Percentiles rank a stretch among this genome's conserved stretches.
Conservation (phyloP, 2,888 invertebrate species). For the Oxyscelio sp. region DNA sequence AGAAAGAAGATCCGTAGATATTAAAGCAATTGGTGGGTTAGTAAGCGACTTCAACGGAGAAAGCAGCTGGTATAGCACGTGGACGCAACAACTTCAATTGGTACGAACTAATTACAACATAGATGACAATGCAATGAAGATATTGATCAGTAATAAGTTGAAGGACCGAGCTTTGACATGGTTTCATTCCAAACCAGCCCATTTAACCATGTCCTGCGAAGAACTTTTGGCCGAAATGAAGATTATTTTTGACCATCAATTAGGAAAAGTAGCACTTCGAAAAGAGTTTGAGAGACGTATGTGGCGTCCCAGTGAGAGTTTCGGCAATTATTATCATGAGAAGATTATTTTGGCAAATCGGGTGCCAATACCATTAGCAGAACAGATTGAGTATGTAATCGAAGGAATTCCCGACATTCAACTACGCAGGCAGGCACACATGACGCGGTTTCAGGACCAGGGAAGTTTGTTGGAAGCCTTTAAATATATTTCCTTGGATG, state of each 20-base stretch:
- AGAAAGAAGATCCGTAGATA: no score
- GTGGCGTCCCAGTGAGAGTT: constrained; percentile 66
- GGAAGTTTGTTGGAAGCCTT: constrained; percentile 15
- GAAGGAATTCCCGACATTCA: constrained; percentile 56
- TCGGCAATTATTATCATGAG: constrained; percentile 66
- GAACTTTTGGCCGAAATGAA: constrained; percentile 66
- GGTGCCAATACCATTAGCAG: constrained; percentile 46
- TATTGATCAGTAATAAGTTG: constrained; percentile 64
- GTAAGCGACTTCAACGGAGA: constrained; percentile 49
- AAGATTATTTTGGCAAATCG: constrained; percentile 64
- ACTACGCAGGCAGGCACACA: constrained; percentile 57
- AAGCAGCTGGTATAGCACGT: constrained; percentile 32
- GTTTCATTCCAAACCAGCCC: constrained; percentile 70
- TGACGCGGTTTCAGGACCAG: constrained; percentile 45
- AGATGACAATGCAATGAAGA: constrained; percentile 43
- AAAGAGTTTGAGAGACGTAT: constrained; percentile 67
- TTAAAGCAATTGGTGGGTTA: constrained; percentile 37
- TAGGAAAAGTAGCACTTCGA: constrained; percentile 43
- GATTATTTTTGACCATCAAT: constrained; percentile 64
- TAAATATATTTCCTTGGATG: background rate
- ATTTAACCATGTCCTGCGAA: constrained; percentile 45
- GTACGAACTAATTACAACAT: constrained; percentile 42
- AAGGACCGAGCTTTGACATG: constrained; percentile 68
- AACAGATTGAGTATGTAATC: constrained; percentile 68
- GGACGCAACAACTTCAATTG: constrained; percentile 57